phyloP scores from a whole-genome alignment of 2,113 vertebrate species.

The Neolamprologus variostigma region DNA sequence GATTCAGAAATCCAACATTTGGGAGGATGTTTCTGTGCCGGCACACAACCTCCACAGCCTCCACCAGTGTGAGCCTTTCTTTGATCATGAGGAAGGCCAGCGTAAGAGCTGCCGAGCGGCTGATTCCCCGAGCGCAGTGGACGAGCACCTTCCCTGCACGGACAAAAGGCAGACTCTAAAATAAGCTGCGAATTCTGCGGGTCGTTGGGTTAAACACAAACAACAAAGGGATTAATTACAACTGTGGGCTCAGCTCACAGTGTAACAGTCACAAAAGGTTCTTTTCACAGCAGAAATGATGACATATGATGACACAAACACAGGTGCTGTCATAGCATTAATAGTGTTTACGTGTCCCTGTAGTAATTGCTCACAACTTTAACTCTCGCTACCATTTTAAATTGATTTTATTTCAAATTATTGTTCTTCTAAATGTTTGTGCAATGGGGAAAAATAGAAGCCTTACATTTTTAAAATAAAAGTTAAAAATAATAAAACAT shows the following conservation, averaged over 20 bases:
- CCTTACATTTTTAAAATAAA: background rate
- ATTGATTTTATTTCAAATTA: background rate
- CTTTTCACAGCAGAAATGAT: background rate
- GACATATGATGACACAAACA: background rate
- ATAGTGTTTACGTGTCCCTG: background rate
- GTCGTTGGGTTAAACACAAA: background rate
- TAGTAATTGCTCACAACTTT: background rate
- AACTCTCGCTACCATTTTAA: background rate
- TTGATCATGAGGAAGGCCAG: constrained; percentile 72
- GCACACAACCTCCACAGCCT: constrained; percentile 51
- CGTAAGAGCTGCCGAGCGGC: constrained; percentile 64
- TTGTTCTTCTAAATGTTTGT: background rate
- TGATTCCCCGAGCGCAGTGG: constrained; percentile 72
- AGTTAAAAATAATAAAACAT: background rate
- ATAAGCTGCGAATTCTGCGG: background rate
- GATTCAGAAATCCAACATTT: constrained; percentile 67
- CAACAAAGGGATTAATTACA: background rate
- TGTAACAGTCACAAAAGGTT: background rate
- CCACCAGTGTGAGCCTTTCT: constrained; percentile 43
- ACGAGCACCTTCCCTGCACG: constrained; percentile 67
- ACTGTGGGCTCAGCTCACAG: background rate
- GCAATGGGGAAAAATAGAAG: background rate
- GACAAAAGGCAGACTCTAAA: background rate
- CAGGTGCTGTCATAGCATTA: background rate
- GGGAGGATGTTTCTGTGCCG: constrained; percentile 64